Percentiles rank a stretch among this genome's conserved stretches.
Evolutionary conservation across 2,113 vertebrate genomes (phyloP).

Genomic region (Motacilla tschutschensis): DNA sequence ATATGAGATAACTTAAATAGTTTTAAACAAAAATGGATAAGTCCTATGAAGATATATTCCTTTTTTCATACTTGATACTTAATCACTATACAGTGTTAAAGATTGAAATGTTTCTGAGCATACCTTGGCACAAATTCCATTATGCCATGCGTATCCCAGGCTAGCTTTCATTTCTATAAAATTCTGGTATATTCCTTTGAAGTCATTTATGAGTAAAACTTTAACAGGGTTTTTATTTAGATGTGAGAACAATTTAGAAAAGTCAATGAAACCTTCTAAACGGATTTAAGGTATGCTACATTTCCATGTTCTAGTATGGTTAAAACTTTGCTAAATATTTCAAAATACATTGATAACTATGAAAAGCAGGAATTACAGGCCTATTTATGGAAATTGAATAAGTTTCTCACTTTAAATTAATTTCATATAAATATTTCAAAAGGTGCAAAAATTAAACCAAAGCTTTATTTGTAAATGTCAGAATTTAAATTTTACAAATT

Average conservation of each 20-base stretch:
- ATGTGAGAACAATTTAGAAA: not conserved
- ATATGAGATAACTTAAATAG: not conserved
- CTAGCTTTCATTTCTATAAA: not conserved
- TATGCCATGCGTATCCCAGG: not conserved
- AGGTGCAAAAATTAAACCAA: not conserved
- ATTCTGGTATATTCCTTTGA: not conserved
- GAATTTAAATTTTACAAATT: not conserved
- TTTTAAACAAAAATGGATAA: not conserved
- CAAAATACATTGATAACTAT: not conserved
- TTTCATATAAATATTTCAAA: not conserved
- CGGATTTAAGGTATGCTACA: not conserved
- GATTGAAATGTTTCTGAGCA: not conserved
- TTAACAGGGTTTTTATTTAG: not conserved
- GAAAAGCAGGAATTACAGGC: not conserved
- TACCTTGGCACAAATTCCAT: not conserved
- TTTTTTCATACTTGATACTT: not conserved
- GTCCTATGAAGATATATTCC: not conserved
- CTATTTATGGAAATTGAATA: not conserved
- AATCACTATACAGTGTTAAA: not conserved
- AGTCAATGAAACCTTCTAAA: not conserved
- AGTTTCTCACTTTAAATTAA: not conserved
- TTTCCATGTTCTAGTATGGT: not conserved
- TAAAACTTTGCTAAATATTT: not conserved
- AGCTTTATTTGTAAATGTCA: not conserved
- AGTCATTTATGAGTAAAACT: not conserved